These are phyloP conservation scores for Bursaphelenchus mucronatus DNA, from an alignment of 1,140 invertebrate species.

Conservation along the genomic window DNA sequence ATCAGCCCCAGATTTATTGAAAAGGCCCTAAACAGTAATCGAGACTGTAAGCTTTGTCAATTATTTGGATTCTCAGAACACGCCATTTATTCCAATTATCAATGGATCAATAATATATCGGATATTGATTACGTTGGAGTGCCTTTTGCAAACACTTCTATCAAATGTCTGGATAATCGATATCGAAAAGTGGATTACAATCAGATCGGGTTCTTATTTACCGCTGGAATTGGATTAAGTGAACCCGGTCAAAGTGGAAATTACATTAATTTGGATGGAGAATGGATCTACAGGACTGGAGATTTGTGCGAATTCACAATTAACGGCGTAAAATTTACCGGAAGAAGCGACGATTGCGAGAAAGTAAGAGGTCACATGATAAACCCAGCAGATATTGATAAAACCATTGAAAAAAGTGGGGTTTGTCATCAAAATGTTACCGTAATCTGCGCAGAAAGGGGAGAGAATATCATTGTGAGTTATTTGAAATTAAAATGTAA, in stretches of 20 bases:
- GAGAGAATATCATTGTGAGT: too few species aligned
- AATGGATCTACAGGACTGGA: neutral
- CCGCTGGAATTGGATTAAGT: conserved; percentile 23
- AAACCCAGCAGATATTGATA: too few species aligned
- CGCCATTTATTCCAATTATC: conserved; percentile 32
- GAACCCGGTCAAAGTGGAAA: conserved; percentile 5
- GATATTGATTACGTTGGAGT: neutral
- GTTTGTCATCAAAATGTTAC: too few species aligned
- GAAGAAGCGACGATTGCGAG: conserved; percentile 18
- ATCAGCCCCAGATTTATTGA: conserved; percentile 16
- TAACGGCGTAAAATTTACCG: conserved; percentile 19
- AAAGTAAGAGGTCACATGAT: conserved; percentile 22
- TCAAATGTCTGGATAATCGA: conserved; percentile 2
- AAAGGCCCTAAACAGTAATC: conserved; percentile 5
- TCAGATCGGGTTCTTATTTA: conserved; percentile 20
- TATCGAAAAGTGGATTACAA: neutral
- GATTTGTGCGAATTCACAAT: neutral
- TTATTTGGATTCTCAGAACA: conserved; percentile 40
- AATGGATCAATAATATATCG: conserved; percentile 5
- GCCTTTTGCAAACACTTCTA: conserved; percentile 9
- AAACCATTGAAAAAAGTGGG: too few species aligned
- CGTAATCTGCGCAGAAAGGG: too few species aligned
- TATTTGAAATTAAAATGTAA: too few species aligned
- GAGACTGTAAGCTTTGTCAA: conserved; percentile 16
- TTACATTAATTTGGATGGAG: neutral